Conservation (phyloP, 1,140 invertebrate species). For the Pectinophora gossypiella region DNA sequence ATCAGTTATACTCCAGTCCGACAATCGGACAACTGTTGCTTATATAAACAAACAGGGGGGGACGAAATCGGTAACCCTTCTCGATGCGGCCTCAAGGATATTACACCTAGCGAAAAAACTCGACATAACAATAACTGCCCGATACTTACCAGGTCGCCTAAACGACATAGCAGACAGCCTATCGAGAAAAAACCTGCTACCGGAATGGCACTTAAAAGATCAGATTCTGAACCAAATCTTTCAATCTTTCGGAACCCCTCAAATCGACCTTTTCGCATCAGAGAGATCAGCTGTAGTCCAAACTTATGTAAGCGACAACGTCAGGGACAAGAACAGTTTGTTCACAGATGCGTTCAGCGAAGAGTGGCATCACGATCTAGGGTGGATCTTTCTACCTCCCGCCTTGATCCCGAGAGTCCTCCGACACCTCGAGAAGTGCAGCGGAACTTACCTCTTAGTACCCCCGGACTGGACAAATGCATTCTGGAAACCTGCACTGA, state of each 20-base stretch:
- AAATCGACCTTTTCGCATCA: constrained; percentile 31
- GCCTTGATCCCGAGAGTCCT: constrained; percentile 10
- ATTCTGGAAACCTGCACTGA: constrained; percentile 10
- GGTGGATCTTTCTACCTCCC: constrained; percentile 34
- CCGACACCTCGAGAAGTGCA: constrained; percentile 21
- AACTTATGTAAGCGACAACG: neutral
- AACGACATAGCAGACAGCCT: constrained; percentile 30
- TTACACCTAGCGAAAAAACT: neutral
- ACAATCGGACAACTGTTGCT: neutral
- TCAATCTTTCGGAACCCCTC: constrained; percentile 18
- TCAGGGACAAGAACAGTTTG: neutral
- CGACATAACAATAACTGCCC: constrained; percentile 4
- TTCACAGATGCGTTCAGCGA: constrained; percentile 35
- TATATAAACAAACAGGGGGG: neutral
- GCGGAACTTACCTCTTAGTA: constrained; percentile 13
- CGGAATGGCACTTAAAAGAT: constrained; percentile 29
- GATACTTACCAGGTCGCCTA: constrained; percentile 24
- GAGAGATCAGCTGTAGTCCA: neutral
- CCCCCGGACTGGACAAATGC: constrained; percentile 6
- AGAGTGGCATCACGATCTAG: constrained; percentile 27
- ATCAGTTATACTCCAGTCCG: neutral
- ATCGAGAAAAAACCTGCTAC: constrained; percentile 15
- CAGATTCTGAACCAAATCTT: constrained; percentile 19
- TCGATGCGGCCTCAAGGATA: neutral
- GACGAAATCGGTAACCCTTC: neutral